Conservation (phyloP, 1,140 invertebrate genomes). For the Orchestia grillus region DNA sequence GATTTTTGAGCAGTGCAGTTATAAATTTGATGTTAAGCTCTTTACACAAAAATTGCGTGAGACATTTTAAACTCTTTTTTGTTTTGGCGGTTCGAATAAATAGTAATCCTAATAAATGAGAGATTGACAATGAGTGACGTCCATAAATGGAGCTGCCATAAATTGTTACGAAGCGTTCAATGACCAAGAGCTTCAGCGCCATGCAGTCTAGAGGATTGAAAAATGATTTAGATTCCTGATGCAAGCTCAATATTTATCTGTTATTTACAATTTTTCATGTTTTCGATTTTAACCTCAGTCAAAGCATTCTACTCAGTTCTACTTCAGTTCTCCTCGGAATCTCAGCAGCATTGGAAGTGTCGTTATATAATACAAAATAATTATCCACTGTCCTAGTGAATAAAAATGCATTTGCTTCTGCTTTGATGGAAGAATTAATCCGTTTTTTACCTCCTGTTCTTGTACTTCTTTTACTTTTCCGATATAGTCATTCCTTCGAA, state of each 20-base stretch:
- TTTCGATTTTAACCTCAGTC: too few relatives aligned
- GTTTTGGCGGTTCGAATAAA: neutral
- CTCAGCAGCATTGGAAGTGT: neutral
- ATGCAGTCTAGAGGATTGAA: neutral
- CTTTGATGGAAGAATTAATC: neutral
- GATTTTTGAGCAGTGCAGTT: neutral
- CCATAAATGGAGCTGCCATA: neutral
- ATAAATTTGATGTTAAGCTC: neutral
- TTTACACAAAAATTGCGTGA: neutral
- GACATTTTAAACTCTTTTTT: too few relatives aligned
- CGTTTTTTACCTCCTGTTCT: neutral
- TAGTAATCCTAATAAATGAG: neutral
- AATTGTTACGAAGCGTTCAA: neutral
- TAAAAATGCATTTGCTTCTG: too few relatives aligned
- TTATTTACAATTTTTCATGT: neutral
- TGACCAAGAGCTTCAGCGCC: neutral
- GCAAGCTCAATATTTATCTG: neutral
- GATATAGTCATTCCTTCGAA: neutral
- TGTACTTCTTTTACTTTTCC: neutral
- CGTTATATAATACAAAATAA: neutral
- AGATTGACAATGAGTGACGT: neutral
- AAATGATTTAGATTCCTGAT: neutral
- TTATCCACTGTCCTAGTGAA: too few relatives aligned
- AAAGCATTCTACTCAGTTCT: neutral
- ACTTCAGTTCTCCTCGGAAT: neutral